phyloP scores from a whole-genome alignment of 1,140 invertebrate species.

The Lepidotrigona ventralis region DNA sequence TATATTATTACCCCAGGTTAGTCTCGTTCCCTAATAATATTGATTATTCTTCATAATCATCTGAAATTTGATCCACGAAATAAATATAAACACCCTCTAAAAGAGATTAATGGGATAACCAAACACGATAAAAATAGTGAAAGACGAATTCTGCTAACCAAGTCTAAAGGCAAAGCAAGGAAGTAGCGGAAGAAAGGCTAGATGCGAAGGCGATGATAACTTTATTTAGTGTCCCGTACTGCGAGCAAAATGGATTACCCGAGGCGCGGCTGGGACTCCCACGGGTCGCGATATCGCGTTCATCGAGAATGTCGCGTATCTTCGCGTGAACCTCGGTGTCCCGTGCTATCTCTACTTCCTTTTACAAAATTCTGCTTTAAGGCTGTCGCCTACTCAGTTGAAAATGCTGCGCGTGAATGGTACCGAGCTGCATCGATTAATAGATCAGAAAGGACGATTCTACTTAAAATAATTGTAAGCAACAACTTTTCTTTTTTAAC shows the following conservation, averaged over 20 bases:
- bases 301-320: constrained; percentile 52
- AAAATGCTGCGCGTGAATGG: no score
- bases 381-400: no score
- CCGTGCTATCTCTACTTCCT: background rate
- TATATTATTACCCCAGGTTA: no score
- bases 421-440: no score
- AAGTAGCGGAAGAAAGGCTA: background rate
- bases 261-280: constrained; percentile 45
- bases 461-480: no score
- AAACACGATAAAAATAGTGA: background rate
- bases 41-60: background rate
- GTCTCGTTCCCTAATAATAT: no score
- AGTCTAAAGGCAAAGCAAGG: background rate
- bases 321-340: constrained; percentile 50
- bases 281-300: constrained; percentile 58
- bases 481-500: no score
- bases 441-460: no score
- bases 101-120: background rate
- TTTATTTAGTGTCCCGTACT: constrained; percentile 44
- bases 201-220: constrained; percentile 48
- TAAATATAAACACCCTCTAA: background rate
- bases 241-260: constrained; percentile 57
- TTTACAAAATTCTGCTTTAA: background rate
- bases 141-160: background rate
- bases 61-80: background rate